Conservation (phyloP, 2,113 vertebrate genomes). For the Salminus brasiliensis region DNA sequence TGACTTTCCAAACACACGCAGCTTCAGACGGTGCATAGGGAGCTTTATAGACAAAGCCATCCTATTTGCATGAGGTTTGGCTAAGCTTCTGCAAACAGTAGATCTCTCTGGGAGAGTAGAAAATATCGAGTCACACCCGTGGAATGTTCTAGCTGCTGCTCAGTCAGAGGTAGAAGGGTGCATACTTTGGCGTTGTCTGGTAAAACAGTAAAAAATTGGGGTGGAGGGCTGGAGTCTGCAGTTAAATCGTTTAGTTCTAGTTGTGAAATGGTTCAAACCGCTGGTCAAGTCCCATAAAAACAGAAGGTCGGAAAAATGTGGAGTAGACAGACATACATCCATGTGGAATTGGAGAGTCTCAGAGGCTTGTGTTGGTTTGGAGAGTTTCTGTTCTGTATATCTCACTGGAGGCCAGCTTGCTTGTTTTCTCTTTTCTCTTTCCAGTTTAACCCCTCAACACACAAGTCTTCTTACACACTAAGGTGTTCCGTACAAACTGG, state of each 20-base stretch:
- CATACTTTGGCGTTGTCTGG: slow-evolving; percentile 56
- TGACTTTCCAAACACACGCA: slow-evolving; percentile 38
- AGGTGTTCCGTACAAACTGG: too few relatives aligned
- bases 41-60: slow-evolving; percentile 49
- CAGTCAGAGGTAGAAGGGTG: slow-evolving; percentile 34
- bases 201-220: slow-evolving; percentile 47
- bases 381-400: slow-evolving; percentile 34
- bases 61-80: slow-evolving; percentile 49
- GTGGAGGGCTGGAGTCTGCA: slow-evolving; percentile 34
- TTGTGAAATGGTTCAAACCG: slow-evolving; percentile 40
- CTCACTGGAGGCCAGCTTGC: background rate
- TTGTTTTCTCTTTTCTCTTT: background rate
- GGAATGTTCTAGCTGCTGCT: slow-evolving; percentile 44
- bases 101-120: slow-evolving; percentile 49
- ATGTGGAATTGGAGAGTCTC: slow-evolving; percentile 32
- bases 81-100: slow-evolving; percentile 53
- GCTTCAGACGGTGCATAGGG: slow-evolving; percentile 24
- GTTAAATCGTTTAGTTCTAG: slow-evolving; percentile 41
- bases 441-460: background rate
- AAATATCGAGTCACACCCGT: slow-evolving; percentile 51
- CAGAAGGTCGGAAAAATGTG: slow-evolving; percentile 16
- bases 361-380: slow-evolving; percentile 25
- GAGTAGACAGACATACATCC: background rate
- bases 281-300: slow-evolving; percentile 33
- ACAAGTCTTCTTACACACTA: too few relatives aligned